Percentiles rank a stretch among this genome's conserved stretches.
Conservation (phyloP, 2,797 vertebrate species). For the Staurois parvus region DNA sequence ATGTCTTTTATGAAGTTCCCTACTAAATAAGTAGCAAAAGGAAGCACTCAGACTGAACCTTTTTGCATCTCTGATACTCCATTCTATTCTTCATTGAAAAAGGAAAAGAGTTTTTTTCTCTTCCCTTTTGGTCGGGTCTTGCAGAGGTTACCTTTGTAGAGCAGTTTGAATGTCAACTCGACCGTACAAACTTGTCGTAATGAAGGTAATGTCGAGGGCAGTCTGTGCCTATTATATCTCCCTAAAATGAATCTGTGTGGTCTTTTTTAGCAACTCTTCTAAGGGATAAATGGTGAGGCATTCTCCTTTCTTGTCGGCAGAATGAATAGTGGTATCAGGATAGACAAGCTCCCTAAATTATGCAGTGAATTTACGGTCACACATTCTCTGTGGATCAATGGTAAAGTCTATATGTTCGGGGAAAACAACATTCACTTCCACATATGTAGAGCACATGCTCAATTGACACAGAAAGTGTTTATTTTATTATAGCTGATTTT, state of each 20-base stretch:
- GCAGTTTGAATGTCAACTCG: constrained; percentile 51
- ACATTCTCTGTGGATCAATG: constrained; percentile 51
- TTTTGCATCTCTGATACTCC: constrained; percentile 32
- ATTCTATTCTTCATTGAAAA: constrained; percentile 38
- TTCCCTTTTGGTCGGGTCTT: constrained; percentile 18
- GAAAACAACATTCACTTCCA: background rate
- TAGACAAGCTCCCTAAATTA: constrained; percentile 58
- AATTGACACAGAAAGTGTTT: constrained; percentile 4
- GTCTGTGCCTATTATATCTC: constrained; percentile 63
- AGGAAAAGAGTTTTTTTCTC: constrained; percentile 3
- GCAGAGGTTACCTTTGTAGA: constrained; percentile 51
- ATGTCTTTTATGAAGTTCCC: constrained; percentile 9
- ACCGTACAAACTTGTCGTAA: constrained; percentile 58
- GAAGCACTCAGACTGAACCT: constrained; percentile 33
- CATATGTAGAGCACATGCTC: constrained; percentile 38
- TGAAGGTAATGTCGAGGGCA: constrained; percentile 62
- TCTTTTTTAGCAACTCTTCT: constrained; percentile 55
- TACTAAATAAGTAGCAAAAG: constrained; percentile 33
- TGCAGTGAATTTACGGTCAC: constrained; percentile 58
- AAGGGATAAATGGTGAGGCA: constrained; percentile 62
- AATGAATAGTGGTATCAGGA: constrained; percentile 60
- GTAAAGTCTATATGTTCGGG: background rate
- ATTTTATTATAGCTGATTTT: constrained; percentile 54
- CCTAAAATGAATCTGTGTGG: constrained; percentile 60
- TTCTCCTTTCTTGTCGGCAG: constrained; percentile 55